Percentiles rank a stretch among this genome's conserved stretches.
Conservation (phyloP, 2,888 invertebrate genomes). For the Zhuqinia jingwanae region DNA sequence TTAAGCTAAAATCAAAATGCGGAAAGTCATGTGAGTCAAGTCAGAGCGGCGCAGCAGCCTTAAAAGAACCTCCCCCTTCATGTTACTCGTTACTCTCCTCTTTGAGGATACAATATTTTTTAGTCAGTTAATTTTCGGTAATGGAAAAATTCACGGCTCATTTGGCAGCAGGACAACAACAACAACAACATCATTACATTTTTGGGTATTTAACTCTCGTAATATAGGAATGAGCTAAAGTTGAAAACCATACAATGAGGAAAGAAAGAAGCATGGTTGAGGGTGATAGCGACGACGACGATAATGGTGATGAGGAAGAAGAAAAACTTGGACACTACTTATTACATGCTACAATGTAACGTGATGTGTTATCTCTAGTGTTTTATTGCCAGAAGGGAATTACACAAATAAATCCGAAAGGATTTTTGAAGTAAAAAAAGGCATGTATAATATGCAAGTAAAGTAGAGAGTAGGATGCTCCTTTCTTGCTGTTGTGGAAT, state of each 20-base stretch:
- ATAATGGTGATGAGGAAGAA: background rate
- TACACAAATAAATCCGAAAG: background rate
- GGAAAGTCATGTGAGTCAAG: background rate
- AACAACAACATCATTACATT: background rate
- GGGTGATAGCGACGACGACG: background rate
- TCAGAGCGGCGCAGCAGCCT: background rate
- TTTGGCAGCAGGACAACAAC: constrained; percentile 53
- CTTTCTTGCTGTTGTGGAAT: background rate
- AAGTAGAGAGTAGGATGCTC: background rate
- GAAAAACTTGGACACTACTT: constrained; percentile 2
- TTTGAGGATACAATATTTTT: background rate
- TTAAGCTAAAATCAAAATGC: constrained; percentile 4
- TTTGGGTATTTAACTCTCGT: too few species aligned
- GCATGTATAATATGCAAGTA: background rate
- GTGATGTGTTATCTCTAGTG: too few species aligned
- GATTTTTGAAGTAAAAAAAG: background rate
- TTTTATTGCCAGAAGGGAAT: background rate
- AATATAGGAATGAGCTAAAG: too few species aligned
- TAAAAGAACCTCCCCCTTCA: constrained; percentile 18
- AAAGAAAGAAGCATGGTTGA: background rate
- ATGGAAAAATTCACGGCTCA: constrained; percentile 60
- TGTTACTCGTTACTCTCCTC: background rate
- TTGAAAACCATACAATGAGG: background rate
- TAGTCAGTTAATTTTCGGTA: constrained; percentile 27
- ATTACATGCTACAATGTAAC: background rate